These are phyloP conservation scores for Drosophila sucinea DNA, from an alignment of 1,140 invertebrate genomes.

Conservation along the genomic window DNA sequence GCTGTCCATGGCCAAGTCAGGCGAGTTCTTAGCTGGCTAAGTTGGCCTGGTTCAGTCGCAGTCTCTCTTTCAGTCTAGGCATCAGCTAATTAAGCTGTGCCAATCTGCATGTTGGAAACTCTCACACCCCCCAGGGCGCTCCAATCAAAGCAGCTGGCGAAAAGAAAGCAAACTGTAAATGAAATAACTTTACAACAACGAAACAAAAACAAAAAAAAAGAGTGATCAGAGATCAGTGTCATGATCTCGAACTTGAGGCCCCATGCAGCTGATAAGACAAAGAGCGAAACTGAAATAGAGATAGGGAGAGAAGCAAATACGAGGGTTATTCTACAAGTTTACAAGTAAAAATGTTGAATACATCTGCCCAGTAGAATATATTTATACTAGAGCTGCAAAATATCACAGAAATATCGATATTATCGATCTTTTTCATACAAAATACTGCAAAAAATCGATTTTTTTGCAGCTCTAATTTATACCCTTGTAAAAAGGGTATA, in stretches of 20 bases:
- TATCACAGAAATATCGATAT: no score
- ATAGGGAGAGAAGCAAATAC: conserved; percentile 34
- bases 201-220: conserved; percentile 25
- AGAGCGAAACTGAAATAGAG: conserved; percentile 14
- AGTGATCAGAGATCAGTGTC: conserved; percentile 68
- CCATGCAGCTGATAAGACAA: conserved; percentile 24
- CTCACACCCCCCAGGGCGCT: conserved; percentile 45
- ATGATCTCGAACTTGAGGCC: conserved; percentile 69
- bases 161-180: conserved; percentile 52
- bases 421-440: no score
- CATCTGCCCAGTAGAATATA: no score
- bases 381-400: no score
- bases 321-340: neutral
- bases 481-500: no score
- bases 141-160: conserved; percentile 58
- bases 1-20: conserved; percentile 28
- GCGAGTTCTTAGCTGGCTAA: conserved; percentile 40
- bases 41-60: conserved; percentile 28
- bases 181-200: conserved; percentile 46
- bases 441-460: no score
- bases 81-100: conserved; percentile 72
- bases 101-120: conserved; percentile 54
- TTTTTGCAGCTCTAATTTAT: no score
- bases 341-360: neutral
- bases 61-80: conserved; percentile 27